Conservation (phyloP, 2,113 vertebrate genomes). For the Heterocephalus glaber region DNA sequence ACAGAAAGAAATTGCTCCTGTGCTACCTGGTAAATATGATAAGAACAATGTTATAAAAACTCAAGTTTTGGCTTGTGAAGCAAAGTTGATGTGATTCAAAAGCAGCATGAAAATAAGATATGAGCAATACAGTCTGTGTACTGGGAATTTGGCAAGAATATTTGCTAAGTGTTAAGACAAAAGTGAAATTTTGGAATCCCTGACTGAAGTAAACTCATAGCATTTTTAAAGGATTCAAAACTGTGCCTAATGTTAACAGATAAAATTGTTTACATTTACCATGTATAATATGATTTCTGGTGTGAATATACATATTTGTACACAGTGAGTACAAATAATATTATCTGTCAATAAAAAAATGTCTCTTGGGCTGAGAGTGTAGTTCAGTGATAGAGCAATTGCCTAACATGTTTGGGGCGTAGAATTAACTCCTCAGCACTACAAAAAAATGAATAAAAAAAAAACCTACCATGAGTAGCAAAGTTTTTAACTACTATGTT, state of each 20-base stretch:
- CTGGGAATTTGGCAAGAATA: not conserved
- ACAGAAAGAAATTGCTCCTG: not conserved
- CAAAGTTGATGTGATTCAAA: not conserved
- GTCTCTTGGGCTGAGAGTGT: not conserved
- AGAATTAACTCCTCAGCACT: not conserved
- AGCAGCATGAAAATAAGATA: not conserved
- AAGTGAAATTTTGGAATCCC: not conserved
- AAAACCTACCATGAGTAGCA: not conserved
- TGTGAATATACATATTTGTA: not conserved
- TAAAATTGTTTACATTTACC: not conserved
- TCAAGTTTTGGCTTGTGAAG: not conserved
- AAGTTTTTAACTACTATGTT: not conserved
- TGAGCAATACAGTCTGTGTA: not conserved
- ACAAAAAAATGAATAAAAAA: not conserved
- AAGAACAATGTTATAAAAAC: conserved; percentile 21
- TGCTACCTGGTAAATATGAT: not conserved
- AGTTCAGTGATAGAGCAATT: not conserved
- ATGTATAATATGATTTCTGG: too few relatives aligned
- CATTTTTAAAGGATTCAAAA: not conserved
- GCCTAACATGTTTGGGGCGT: not conserved
- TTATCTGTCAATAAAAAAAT: not conserved
- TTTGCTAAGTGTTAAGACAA: not conserved
- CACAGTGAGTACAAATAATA: not conserved
- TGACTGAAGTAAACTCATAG: not conserved
- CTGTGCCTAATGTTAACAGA: not conserved